Percentiles rank a stretch among this genome's conserved stretches.
Evolutionary conservation across 2,113 vertebrate species (phyloP).

Genomic region (Eubucco bourcierii): DNA sequence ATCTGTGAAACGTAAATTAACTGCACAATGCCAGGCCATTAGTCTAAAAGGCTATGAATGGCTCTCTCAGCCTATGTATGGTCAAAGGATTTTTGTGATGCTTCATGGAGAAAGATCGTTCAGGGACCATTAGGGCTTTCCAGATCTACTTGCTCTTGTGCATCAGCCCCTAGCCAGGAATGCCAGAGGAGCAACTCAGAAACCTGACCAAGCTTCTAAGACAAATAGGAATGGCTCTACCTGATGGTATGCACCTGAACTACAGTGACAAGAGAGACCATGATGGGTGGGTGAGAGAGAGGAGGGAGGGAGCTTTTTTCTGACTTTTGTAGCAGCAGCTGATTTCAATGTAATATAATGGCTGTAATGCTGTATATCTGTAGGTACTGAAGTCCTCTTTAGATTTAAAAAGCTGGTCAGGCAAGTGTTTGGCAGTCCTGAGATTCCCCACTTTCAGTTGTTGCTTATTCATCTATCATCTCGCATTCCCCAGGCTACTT

Average conservation of each 20-base stretch:
- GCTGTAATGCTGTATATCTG: constrained; percentile 77
- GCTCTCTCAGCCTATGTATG: constrained; percentile 2
- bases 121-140: neutral
- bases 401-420: constrained; percentile 77
- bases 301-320: constrained; percentile 25
- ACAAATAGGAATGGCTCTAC: constrained; percentile 51
- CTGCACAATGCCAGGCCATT: constrained; percentile 67
- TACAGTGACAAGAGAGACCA: neutral
- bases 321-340: constrained; percentile 79
- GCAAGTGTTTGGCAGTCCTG: constrained; percentile 75
- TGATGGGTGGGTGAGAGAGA: neutral
- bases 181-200: constrained; percentile 51
- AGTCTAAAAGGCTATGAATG: constrained; percentile 68
- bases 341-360: constrained; percentile 74
- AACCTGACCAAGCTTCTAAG: constrained; percentile 52
- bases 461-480: constrained; percentile 64
- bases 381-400: constrained; percentile 76
- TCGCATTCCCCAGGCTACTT: constrained; percentile 72
- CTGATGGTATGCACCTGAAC: constrained; percentile 14
- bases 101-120: neutral
- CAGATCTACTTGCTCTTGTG: neutral
- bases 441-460: constrained; percentile 67
- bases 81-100: constrained; percentile 44
- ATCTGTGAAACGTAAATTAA: constrained; percentile 73
- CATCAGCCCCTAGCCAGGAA: neutral